phyloP scores from a whole-genome alignment of 1,140 invertebrate species.

The Geopemphigus sp. region DNA sequence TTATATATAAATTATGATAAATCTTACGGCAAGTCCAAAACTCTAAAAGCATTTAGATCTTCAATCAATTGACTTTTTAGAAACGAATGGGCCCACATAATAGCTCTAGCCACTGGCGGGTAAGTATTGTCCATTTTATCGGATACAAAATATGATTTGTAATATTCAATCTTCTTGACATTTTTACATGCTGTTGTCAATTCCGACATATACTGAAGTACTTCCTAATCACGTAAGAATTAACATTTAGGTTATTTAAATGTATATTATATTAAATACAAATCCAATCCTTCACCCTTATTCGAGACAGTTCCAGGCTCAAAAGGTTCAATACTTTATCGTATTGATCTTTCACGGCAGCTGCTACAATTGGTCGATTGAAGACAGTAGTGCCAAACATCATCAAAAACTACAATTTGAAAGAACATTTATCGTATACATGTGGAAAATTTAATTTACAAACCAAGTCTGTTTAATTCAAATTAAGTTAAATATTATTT shows the following conservation, averaged over 20 bases:
- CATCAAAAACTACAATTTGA: slow-evolving; percentile 38
- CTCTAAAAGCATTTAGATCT: background rate
- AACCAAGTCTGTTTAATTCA: too few relatives aligned
- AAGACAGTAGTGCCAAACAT: slow-evolving; percentile 30
- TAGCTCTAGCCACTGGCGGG: slow-evolving; percentile 61
- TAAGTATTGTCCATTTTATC: slow-evolving; percentile 58
- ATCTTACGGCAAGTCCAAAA: slow-evolving; percentile 17
- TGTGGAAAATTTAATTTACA: background rate
- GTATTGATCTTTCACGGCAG: slow-evolving; percentile 4
- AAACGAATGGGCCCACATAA: slow-evolving; percentile 3
- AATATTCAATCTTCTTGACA: slow-evolving; percentile 59
- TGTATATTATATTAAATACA: too few relatives aligned
- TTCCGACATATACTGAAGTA: slow-evolving; percentile 55
- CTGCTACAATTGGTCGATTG: slow-evolving; percentile 12
- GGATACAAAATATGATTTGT: slow-evolving; percentile 55
- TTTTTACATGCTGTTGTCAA: slow-evolving; percentile 59
- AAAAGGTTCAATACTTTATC: slow-evolving; percentile 5
- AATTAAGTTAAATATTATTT: slow-evolving; percentile 6
- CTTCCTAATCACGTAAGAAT: background rate
- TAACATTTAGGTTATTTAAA: background rate
- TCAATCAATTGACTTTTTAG: background rate
- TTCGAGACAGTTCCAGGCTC: background rate
- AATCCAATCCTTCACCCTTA: too few relatives aligned
- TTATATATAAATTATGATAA: background rate
- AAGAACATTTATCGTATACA: background rate